A percentile compares a stretch with the other conserved stretches of the same genome.
phyloP scores from a whole-genome alignment of 1,140 invertebrate species.

The Macrostomum lignano region DNA sequence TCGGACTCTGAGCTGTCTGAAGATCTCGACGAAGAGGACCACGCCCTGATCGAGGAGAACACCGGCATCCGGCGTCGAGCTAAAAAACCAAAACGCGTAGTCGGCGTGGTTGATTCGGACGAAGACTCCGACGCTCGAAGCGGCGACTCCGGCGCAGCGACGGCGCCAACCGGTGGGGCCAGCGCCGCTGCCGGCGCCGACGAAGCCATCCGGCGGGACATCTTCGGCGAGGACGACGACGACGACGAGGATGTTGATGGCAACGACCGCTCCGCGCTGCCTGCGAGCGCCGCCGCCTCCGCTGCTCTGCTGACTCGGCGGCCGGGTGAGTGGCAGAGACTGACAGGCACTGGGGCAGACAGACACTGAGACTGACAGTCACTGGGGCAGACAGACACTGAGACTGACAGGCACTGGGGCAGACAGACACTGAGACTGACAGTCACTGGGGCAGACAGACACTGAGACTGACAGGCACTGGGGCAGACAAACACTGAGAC shows the following conservation, averaged over 20 bases:
- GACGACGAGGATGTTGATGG: slow-evolving; percentile 14
- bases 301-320: too few relatives aligned
- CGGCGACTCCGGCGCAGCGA: neutral
- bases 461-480: too few relatives aligned
- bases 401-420: too few relatives aligned
- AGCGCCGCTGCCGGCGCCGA: neutral
- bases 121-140: neutral
- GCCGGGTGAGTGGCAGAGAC: too few relatives aligned
- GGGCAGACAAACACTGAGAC: too few relatives aligned
- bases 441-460: too few relatives aligned
- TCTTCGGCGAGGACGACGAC: slow-evolving; percentile 37
- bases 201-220: neutral
- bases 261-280: slow-evolving; percentile 1
- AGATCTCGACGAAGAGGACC: slow-evolving; percentile 79
- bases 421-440: too few relatives aligned
- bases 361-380: too few relatives aligned
- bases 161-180: neutral
- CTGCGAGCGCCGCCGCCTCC: too few relatives aligned
- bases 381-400: too few relatives aligned
- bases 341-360: too few relatives aligned
- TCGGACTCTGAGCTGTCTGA: slow-evolving; percentile 33
- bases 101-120: slow-evolving; percentile 8
- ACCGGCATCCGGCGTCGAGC: slow-evolving; percentile 81
- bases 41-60: slow-evolving; percentile 89
- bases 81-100: slow-evolving; percentile 40